Evolutionary conservation across 2,888 invertebrate species (phyloP), one percentile per base, ranked within the genome.

Genomic region (Mimumesa dahlbomi): DNA sequence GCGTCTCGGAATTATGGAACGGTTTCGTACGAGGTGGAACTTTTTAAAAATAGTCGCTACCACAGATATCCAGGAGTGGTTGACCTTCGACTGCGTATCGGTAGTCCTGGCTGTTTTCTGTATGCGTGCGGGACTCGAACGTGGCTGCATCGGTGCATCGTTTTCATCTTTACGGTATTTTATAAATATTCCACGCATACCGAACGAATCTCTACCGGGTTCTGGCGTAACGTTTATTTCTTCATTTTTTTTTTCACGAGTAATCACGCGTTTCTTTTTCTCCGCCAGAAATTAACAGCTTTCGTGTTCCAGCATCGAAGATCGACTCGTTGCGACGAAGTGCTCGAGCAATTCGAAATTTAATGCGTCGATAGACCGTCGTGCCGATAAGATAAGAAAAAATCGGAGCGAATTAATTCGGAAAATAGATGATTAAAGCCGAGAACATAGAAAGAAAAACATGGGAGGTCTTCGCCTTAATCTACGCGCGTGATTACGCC

Each of bases 51-150:
- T 40, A 45, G 11, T 25, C 31, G 18, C 21, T 36, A 18, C 40
- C 16, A 13, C 11, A 46, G 31, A 43, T 42, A 54, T 34, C 45
- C 18, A 36, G 22, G 36, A 68, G 64, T 62, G 43, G 74, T 56
- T 65, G 56, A 18, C 62, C 62, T 77, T 73, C 59, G 36, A 53
- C 29, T 21, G 11, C 3, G 38, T 54, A 63, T 70, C 50, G 57
- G 57, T 58, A 45, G 18, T 21, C 53, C 13, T 45, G 18, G 40
- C 40, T n/a, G 6, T 16, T 48, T 29, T 34, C n/a, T n/a, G n/a
- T n/a, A n/a, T n/a, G 18, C 45, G 14, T 25, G 16, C 11, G 14
- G 22, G 16, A 38, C n/a, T 18, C 22, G 13, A 21, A 42, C 48
- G 13, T 61, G 34, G 3, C 31, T 46, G n/a, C 7, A 21, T 19